Conservation (phyloP, 2,888 invertebrate genomes). For the Stenchaetothrips biformis region DNA sequence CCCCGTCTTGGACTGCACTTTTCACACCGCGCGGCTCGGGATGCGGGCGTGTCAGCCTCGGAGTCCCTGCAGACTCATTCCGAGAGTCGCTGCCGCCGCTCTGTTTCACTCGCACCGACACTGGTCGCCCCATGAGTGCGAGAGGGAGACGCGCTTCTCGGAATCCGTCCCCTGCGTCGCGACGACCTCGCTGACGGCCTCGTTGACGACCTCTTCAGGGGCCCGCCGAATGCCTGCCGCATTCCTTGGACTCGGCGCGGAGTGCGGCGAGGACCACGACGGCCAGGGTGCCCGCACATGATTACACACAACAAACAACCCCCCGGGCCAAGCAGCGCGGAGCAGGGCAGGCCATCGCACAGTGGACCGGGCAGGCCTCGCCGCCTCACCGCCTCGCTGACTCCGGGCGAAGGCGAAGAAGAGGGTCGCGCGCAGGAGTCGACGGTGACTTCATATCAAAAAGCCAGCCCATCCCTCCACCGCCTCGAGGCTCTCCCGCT, state of each 20-base stretch:
- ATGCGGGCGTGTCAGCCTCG: too few species aligned
- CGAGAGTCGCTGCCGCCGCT: too few species aligned
- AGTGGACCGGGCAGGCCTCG: not conserved
- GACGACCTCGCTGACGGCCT: too few species aligned
- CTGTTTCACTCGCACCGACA: too few species aligned
- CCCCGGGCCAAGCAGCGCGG: too few species aligned
- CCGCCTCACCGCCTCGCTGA: too few species aligned
- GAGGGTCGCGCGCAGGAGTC: not conserved
- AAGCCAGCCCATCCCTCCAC: not conserved
- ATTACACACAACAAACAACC: conserved; percentile 19
- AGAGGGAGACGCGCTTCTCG: too few species aligned
- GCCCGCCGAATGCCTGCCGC: not conserved
- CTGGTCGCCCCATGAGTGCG: too few species aligned
- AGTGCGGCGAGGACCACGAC: not conserved
- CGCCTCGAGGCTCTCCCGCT: not conserved
- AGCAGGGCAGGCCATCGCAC: not conserved
- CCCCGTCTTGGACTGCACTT: too few species aligned
- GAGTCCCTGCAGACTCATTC: too few species aligned
- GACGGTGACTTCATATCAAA: conserved; percentile 13
- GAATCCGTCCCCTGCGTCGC: too few species aligned
- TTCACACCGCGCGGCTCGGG: too few species aligned
- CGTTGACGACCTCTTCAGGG: not conserved
- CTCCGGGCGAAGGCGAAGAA: not conserved
- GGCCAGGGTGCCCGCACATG: not conserved
- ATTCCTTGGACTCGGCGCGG: not conserved